Evolutionary conservation across 2,113 vertebrate genomes (phyloP), one percentile per base, ranked within the genome.

Genomic region (Heterocephalus glaber): DNA sequence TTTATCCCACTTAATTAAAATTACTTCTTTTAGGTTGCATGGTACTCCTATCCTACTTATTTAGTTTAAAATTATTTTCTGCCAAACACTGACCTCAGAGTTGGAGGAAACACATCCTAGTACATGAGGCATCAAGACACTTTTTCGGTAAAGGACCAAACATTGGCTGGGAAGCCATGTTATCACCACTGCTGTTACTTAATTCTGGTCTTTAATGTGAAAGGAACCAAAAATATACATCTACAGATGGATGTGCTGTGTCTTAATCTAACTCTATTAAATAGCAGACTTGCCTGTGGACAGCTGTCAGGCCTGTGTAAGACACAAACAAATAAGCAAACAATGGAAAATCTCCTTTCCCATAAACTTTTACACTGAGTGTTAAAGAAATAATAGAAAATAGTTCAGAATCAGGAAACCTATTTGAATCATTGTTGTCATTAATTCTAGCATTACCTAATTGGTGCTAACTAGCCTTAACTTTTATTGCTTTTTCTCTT

Each of bases 381-480:
- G 82, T 63, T 77, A 96, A 93, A 94, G 12, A 95, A 61, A 54
- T 68, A 86, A 86, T 35, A 86, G 24, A 85, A 96, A 81, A 65
- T 20, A 54, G 4, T 58, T 86, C 26, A 58, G 30, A 83, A 10
- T 88, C 30, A 82, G 13, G 54, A 66, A 47, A 82, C 9, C 2
- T 66, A 79, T 95, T 89, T 63, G 60, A 92, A 61, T 82, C 22
- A 60, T 38, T 4, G 11, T 44, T 47, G 16, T 66, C 63, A 85
- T 63, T 92, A 65, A 90, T 28, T 52, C 7, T 33, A 87, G 16
- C 28, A 35, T n/a, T 38, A 60, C 7, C 10, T 63, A 74, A 88
- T 68, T 41, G 30, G 54, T 70, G 13, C 16, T 90, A n/a, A 90
- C 58, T 66, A 33, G 47, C 13, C 22, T 19, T 66, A 90, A 90